Percentiles rank a stretch among this genome's conserved stretches.
Conservation (phyloP, 2,888 invertebrate species). For the Odiellus spinosus region DNA sequence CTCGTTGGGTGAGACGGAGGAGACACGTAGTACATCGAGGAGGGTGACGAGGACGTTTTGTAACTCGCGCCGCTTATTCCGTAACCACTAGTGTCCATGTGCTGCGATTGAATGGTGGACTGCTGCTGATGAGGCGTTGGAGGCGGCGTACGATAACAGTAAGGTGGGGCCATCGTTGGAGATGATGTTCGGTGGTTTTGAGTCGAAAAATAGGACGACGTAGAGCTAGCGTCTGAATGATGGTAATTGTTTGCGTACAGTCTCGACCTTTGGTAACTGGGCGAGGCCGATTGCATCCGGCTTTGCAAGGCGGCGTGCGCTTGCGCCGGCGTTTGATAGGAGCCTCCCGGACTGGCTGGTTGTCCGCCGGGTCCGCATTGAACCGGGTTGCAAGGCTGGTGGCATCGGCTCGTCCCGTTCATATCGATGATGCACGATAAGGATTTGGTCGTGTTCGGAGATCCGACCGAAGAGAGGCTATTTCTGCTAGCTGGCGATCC, state of each 20-base stretch:
- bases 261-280: background rate
- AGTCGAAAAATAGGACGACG: background rate
- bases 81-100: background rate
- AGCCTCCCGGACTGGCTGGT: background rate
- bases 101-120: background rate
- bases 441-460: background rate
- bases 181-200: slow-evolving; percentile 11
- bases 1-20: background rate
- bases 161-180: slow-evolving; percentile 10
- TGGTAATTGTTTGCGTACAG: background rate
- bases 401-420: background rate
- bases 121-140: slow-evolving; percentile 10
- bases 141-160: slow-evolving; percentile 15
- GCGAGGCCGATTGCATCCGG: background rate
- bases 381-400: background rate
- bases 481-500: background rate
- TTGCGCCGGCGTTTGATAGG: background rate
- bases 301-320: background rate
- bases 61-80: background rate
- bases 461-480: background rate
- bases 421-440: background rate
- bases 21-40: background rate
- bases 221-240: background rate
- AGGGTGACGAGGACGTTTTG: background rate
- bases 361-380: background rate